Base-by-base conservation (phyloP, 2,113 vertebrate species). In the Centropus unirufus region DNA sequence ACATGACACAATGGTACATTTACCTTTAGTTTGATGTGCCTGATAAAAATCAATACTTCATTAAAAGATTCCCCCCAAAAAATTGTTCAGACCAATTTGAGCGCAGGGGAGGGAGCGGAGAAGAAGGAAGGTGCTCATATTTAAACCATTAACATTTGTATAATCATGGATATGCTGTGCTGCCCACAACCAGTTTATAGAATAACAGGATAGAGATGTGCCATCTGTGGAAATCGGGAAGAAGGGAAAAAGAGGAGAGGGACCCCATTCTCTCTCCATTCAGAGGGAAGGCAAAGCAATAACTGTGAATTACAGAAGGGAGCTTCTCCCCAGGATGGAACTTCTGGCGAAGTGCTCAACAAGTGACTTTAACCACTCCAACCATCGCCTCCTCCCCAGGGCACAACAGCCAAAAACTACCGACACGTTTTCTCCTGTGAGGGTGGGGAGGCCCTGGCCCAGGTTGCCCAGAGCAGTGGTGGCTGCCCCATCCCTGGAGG, bases 1-100 rank as follows among this genome's bases (percentile, higher is more conserved):
- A 96, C 96, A 91, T 95, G 97, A 96, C 97, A 97, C 96, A 59
- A 96, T 16, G 96, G 96, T 97, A 93, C 95, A 96, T 98, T 98
- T 98, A 97, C 97, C 97, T 98, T 98, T 98, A 96, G 95, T 98
- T 98, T 98, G 97, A 98, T 97, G 96, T 61, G 96, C 96, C 91
- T 79, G 97, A 97, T 98, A 95, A 98, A 97, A 98, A 98, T 98
- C 98, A 97, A 98, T 98, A 98, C 95, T 98, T 97, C 98, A 98
- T 98, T 98, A 98, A 97, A 97, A 97, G 95, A 96, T 97, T 97
- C 96, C 97, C 97, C 95, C 95, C 90, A 69, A 69, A 98, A 97
- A 98, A 97, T 95, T 97, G 81, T 93, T 97, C 39, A 83, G 87
- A 75, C 64, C 93, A 55, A 96, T 97, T 97, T 90, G 93, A 95